phyloP scores from a whole-genome alignment of 2,888 invertebrate genomes.

The Lobophora halterata region DNA sequence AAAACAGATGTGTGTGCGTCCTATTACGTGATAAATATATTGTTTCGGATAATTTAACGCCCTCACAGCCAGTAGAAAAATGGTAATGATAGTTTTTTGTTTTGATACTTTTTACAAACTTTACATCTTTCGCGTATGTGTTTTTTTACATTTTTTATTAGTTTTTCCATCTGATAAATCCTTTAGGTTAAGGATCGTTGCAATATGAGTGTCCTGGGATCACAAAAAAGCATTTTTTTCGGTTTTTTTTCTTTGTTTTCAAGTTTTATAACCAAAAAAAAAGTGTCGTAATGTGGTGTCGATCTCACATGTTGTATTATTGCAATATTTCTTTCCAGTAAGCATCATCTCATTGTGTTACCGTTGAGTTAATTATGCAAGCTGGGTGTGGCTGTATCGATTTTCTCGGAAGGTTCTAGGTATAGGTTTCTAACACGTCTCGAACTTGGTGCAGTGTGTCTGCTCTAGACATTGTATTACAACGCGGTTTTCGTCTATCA shows the following conservation, averaged over 20 bases:
- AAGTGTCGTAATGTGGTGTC: slow-evolving; percentile 66
- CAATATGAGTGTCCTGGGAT: slow-evolving; percentile 22
- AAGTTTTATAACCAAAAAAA: slow-evolving; percentile 77
- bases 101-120: slow-evolving; percentile 80
- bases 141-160: slow-evolving; percentile 48
- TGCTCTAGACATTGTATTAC: slow-evolving; percentile 53
- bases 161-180: slow-evolving; percentile 27
- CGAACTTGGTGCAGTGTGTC: slow-evolving; percentile 65
- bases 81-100: slow-evolving; percentile 82
- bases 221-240: slow-evolving; percentile 50
- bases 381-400: slow-evolving; percentile 81
- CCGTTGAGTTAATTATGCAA: slow-evolving; percentile 71
- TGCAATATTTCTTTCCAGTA: slow-evolving; percentile 52
- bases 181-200: slow-evolving; percentile 19
- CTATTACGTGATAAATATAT: slow-evolving; percentile 28
- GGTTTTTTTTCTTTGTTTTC: slow-evolving; percentile 75
- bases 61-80: slow-evolving; percentile 59
- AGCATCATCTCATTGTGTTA: slow-evolving; percentile 44
- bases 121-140: slow-evolving; percentile 59
- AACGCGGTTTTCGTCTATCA: slow-evolving; percentile 52
- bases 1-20: slow-evolving; percentile 38
- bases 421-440: slow-evolving; percentile 70
- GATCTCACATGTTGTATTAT: slow-evolving; percentile 69
- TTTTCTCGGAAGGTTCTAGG: slow-evolving; percentile 79
- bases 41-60: slow-evolving; percentile 27